A percentile compares a stretch with the other conserved stretches of the same genome.
These are phyloP conservation scores for Colius striatus DNA, from an alignment of 2,113 vertebrate species.

Conservation along the genomic window DNA sequence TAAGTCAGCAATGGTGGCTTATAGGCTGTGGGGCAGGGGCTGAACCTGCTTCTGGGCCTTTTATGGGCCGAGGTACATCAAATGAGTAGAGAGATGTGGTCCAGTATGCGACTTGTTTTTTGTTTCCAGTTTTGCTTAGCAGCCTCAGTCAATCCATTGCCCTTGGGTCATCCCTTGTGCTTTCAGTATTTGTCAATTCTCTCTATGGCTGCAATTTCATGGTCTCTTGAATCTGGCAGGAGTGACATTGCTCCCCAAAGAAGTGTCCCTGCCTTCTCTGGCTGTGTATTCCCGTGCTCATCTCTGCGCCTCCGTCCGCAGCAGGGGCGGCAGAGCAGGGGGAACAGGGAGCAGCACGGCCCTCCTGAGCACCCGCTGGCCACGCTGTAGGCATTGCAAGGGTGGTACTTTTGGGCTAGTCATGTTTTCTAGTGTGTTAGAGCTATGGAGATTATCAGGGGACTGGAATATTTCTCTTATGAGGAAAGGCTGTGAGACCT, in stretches of 20 bases:
- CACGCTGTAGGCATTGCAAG: neutral
- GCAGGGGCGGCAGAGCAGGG: neutral
- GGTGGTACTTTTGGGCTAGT: neutral
- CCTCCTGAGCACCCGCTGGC: neutral
- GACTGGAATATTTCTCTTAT: no score
- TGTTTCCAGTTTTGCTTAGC: neutral
- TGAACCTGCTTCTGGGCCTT: neutral
- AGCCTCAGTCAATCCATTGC: neutral
- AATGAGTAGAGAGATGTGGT: neutral
- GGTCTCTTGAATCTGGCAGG: neutral
- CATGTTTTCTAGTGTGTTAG: neutral
- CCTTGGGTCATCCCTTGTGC: neutral
- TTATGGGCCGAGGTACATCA: neutral
- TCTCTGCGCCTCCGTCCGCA: neutral
- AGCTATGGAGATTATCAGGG: no score
- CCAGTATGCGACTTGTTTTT: neutral
- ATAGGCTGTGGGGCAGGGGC: neutral
- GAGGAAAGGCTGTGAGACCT: no score
- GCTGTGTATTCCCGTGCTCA: neutral
- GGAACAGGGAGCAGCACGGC: fast-evolving
- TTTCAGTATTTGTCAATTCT: neutral
- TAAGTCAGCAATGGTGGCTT: neutral
- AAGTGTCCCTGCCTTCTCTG: neutral
- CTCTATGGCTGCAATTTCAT: neutral
- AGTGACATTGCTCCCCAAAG: neutral